These are phyloP conservation scores for Ptiloglossa arizonensis DNA, from an alignment of 1,140 invertebrate genomes.

Conservation along the genomic window DNA sequence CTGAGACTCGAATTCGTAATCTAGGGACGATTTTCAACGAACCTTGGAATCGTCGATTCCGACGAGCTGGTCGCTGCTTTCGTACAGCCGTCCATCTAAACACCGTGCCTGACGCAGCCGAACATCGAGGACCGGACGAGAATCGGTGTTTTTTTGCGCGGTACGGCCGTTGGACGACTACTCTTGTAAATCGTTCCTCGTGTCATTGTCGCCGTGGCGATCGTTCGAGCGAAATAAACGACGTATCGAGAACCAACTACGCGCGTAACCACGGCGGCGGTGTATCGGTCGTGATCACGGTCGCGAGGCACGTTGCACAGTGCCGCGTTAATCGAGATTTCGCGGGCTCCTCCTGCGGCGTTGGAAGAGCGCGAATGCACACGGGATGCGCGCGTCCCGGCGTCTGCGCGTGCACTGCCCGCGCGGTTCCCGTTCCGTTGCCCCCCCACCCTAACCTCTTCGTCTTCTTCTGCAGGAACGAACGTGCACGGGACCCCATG, in stretches of 20 bases:
- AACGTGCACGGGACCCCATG: slow-evolving; percentile 60
- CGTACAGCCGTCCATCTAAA: not conserved
- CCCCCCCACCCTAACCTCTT: slow-evolving; percentile 31
- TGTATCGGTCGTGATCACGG: slow-evolving; percentile 36
- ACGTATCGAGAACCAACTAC: not conserved
- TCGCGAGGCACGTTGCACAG: slow-evolving; percentile 70
- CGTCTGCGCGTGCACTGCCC: slow-evolving; percentile 78
- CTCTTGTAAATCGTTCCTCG: not conserved
- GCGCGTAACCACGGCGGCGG: not conserved
- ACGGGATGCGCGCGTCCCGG: slow-evolving; percentile 74
- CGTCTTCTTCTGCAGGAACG: slow-evolving; percentile 44
- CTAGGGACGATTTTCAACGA: too few relatives aligned
- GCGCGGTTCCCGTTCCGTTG: slow-evolving; percentile 50
- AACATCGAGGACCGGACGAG: too few relatives aligned
- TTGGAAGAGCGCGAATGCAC: slow-evolving; percentile 53
- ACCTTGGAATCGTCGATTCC: not conserved
- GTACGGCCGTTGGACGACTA: not conserved
- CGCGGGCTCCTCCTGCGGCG: slow-evolving; percentile 68
- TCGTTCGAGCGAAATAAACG: not conserved
- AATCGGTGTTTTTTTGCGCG: not conserved
- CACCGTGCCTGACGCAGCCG: not conserved
- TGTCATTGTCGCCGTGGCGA: not conserved
- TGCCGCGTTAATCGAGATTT: slow-evolving; percentile 69
- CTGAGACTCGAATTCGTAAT: not conserved
- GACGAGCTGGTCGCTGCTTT: too few relatives aligned